Evolutionary conservation across 2,113 vertebrate species (phyloP), one percentile per base, ranked within the genome.

Genomic region (Hyperopisus bebe): DNA sequence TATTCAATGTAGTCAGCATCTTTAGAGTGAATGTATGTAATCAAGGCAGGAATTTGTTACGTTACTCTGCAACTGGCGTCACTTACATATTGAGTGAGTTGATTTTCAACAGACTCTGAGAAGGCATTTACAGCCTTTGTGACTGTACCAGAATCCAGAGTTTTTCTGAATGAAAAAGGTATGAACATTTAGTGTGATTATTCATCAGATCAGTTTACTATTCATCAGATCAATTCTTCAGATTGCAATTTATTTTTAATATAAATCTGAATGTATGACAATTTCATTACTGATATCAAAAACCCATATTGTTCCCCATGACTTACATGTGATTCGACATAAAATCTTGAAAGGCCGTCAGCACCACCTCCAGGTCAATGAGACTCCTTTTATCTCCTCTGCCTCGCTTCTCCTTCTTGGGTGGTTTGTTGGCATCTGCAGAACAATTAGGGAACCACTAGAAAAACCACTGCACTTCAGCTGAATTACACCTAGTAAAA

Each of bases 71-170:
- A 82, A 35, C 55, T 4, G 13, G 5, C n/a, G 24, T 15, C 92
- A 94, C 96, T 95, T 93, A 99, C 98, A 92, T 93, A 94, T 91
- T 95, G 93, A 1, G 92, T 90, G 55, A 99, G 93, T 21, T 98
- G 95, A 7, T 95, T 95, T 94, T 96, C 93, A 91, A 98, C 94
- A 47, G 91, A 94, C 42, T 90, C 91, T 92, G 93, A 94, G 92
- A 99, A 96, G 35, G 48, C 89, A 91, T 91, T 74, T 19, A 98
- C 87, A 31, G 95, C 94, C 90, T 93, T 91, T 92, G 90, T 95
- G 92, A 94, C 95, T 17, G 90, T 13, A 3, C 89, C 82, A 27
- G 96, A 96, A 70, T 96, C 94, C 90, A 95, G 80, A 10, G 93
- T 93, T 93, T 96, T 91, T 50, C 98, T 99, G 89, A 90, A 91